Evolutionary conservation across 2,113 vertebrate genomes (phyloP).

Genomic region (Siphamia tubifer): DNA sequence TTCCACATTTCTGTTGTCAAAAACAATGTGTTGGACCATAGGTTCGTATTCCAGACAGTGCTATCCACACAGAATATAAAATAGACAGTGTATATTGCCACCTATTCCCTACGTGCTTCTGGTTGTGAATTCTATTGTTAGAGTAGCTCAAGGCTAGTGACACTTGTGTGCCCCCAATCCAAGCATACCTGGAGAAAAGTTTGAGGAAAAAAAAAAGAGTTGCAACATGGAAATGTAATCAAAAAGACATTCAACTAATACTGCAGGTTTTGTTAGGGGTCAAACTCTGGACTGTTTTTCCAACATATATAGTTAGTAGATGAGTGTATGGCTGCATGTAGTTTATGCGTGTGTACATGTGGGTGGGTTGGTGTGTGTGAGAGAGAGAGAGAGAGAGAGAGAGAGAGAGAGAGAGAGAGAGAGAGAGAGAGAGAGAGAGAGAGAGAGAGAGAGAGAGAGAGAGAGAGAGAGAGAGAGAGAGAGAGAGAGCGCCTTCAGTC

Average conservation of each 20-base stretch:
- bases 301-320: not conserved
- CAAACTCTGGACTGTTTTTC: slow-evolving; percentile 8
- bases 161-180: not conserved
- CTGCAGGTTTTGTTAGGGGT: not conserved
- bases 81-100: not conserved
- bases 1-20: not conserved
- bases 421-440: not conserved
- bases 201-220: slow-evolving; percentile 18
- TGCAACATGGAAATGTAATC: slow-evolving; percentile 11
- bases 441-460: not conserved
- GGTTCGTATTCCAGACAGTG: not conserved
- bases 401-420: not conserved
- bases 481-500: not conserved
- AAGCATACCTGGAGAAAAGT: slow-evolving; percentile 1
- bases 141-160: slow-evolving; percentile 36
- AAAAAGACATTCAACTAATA: not conserved
- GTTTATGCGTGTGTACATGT: not conserved
- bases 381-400: not conserved
- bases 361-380: not conserved
- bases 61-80: not conserved
- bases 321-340: not conserved
- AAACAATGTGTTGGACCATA: not conserved
- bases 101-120: not conserved
- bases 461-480: not conserved
- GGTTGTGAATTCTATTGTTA: slow-evolving; percentile 28